Evolutionary conservation across 2,888 invertebrate species (phyloP).

Genomic region (Maniola hyperantus): DNA sequence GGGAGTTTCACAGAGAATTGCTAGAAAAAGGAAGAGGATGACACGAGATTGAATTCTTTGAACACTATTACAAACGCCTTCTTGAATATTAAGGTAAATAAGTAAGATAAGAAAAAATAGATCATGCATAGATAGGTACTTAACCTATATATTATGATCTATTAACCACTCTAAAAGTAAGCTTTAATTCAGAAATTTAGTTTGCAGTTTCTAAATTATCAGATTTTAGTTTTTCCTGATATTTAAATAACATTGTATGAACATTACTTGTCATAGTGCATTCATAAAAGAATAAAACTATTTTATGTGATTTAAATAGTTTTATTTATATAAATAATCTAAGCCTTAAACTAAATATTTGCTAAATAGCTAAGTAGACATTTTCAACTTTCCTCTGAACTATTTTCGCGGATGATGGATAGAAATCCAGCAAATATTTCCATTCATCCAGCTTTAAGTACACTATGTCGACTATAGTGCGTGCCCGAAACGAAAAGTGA

Average conservation of each 20-base stretch:
- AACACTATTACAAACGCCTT: background rate
- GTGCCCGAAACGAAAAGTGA: constrained; percentile 80
- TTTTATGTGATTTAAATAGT: constrained; percentile 1
- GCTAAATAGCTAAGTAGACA: constrained; percentile 63
- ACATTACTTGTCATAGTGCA: background rate
- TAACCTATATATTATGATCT: no score
- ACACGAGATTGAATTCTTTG: constrained; percentile 32
- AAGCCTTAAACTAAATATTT: no score
- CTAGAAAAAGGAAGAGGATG: constrained; percentile 59
- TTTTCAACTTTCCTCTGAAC: constrained; percentile 72
- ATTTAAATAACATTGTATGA: no score
- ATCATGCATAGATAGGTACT: no score
- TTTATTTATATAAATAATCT: background rate
- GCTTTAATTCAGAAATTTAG: no score
- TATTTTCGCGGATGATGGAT: constrained; percentile 69
- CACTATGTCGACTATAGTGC: constrained; percentile 78
- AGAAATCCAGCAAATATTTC: constrained; percentile 77
- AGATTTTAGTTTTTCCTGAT: no score
- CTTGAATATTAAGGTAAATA: background rate
- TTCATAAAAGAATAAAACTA: constrained; percentile 3
- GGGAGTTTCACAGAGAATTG: constrained; percentile 57
- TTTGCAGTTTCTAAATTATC: no score
- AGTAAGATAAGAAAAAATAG: no score
- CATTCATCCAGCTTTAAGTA: constrained; percentile 76
- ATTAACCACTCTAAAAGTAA: no score